These are phyloP conservation scores for Tretioscincus oriximinensis DNA, from an alignment of 2,113 vertebrate species.

Conservation along the genomic window DNA sequence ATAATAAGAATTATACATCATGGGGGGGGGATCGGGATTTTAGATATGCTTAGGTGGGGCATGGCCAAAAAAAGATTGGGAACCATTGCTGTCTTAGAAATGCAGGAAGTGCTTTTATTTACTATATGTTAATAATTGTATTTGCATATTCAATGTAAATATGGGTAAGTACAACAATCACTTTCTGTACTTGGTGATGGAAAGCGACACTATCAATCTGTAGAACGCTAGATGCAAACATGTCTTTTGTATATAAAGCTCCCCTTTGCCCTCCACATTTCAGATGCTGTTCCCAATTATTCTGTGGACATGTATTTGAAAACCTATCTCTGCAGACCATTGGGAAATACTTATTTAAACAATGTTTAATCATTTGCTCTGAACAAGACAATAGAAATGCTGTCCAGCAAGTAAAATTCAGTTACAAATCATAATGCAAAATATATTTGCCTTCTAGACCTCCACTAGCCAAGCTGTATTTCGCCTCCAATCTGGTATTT, in stretches of 20 bases:
- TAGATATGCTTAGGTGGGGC: no score
- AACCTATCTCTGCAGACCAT: conserved; percentile 27
- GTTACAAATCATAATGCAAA: conserved; percentile 44
- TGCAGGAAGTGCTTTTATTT: conserved; percentile 13
- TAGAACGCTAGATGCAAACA: conserved; percentile 4
- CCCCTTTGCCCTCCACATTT: conserved; percentile 21
- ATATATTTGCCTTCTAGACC: conserved; percentile 78
- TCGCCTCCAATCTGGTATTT: conserved; percentile 90
- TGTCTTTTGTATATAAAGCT: not conserved
- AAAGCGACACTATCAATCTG: conserved; percentile 34
- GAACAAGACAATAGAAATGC: conserved; percentile 28
- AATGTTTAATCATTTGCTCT: conserved; percentile 27
- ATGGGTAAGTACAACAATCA: conserved; percentile 32
- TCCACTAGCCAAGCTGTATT: conserved; percentile 96
- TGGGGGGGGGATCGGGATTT: no score
- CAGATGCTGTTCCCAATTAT: conserved; percentile 31
- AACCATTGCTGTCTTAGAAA: conserved; percentile 30
- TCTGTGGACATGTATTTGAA: not conserved
- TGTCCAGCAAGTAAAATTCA: conserved; percentile 38
- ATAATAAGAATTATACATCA: no score
- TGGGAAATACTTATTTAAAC: conserved; percentile 20
- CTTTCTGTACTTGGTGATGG: conserved; percentile 39
- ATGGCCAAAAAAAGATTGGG: no score
- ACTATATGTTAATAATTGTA: not conserved
- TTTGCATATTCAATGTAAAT: conserved; percentile 29